Conservation (phyloP, 1,140 invertebrate species). For the Papilio dardanus region DNA sequence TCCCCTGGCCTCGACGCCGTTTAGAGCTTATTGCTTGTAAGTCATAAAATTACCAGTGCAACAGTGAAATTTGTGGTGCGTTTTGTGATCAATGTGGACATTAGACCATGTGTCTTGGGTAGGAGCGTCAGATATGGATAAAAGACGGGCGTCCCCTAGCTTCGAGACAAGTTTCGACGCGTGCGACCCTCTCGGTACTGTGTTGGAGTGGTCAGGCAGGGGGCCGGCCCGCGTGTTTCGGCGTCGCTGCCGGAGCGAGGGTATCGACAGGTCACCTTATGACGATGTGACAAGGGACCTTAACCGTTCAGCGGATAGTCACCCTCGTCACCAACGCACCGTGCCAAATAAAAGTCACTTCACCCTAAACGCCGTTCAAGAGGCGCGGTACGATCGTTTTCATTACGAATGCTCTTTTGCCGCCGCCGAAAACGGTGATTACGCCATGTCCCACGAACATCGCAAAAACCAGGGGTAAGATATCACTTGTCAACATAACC, state of each 20-base stretch:
- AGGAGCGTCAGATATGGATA: constrained; percentile 76
- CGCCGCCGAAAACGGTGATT: constrained; percentile 71
- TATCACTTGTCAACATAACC: constrained; percentile 53
- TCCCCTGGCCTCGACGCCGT: constrained; percentile 66
- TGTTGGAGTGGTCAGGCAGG: constrained; percentile 70
- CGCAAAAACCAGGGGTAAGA: constrained; percentile 65
- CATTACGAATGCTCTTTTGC: constrained; percentile 67
- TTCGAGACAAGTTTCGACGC: constrained; percentile 77
- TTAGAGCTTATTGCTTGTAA: constrained; percentile 55
- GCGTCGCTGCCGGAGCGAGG: constrained; percentile 75
- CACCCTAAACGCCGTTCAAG: constrained; percentile 64
- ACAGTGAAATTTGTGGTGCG: constrained; percentile 65
- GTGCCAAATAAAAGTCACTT: constrained; percentile 70
- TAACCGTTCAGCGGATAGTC: constrained; percentile 57
- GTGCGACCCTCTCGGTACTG: constrained; percentile 71
- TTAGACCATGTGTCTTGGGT: constrained; percentile 69
- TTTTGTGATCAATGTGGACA: constrained; percentile 66
- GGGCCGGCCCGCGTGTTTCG: constrained; percentile 69
- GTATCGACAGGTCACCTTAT: constrained; percentile 73
- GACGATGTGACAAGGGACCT: constrained; percentile 69
- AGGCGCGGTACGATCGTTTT: constrained; percentile 56
- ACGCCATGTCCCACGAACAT: constrained; percentile 71
- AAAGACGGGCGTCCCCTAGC: constrained; percentile 69
- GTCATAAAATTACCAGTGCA: constrained; percentile 69
- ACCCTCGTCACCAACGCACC: constrained; percentile 54